A percentile compares a stretch with the other conserved stretches of the same genome.
Evolutionary conservation across 2,113 vertebrate species (phyloP).

Genomic region (Mystacornis crossleyi): DNA sequence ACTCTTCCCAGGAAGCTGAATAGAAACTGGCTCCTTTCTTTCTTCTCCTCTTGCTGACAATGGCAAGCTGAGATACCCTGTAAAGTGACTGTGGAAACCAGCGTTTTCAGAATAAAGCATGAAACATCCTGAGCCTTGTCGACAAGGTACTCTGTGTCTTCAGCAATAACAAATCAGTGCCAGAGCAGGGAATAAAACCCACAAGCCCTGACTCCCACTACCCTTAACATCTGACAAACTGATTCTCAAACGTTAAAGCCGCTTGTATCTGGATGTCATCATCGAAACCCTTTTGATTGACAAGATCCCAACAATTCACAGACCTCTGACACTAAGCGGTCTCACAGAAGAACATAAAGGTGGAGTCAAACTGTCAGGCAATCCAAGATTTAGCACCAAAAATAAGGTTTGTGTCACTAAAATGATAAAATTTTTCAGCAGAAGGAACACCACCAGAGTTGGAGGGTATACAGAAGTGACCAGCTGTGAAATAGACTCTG

Average conservation of each 20-base stretch:
- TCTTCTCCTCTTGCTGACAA: not conserved
- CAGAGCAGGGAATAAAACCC: not conserved
- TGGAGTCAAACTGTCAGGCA: not conserved
- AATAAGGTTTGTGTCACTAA: not conserved
- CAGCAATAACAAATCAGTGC: not conserved
- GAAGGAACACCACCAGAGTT: not conserved
- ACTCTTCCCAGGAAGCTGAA: not conserved
- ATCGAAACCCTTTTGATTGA: not conserved
- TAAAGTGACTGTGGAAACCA: not conserved
- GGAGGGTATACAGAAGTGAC: not conserved
- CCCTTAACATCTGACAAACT: not conserved
- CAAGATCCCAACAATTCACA: accelerated
- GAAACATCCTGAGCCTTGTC: not conserved
- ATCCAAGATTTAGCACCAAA: not conserved
- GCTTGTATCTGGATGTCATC: not conserved
- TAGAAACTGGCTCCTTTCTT: not conserved
- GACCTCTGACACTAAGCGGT: not conserved
- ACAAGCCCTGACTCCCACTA: not conserved
- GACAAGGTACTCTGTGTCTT: not conserved
- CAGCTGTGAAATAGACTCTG: not conserved
- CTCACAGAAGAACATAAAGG: not conserved
- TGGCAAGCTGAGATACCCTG: not conserved
- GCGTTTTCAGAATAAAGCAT: not conserved
- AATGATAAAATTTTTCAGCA: not conserved
- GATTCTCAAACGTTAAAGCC: not conserved